Evolutionary conservation across 92 coral and sea anemone species (phyloP).

Genomic region (Epizoanthus illoricatus): DNA sequence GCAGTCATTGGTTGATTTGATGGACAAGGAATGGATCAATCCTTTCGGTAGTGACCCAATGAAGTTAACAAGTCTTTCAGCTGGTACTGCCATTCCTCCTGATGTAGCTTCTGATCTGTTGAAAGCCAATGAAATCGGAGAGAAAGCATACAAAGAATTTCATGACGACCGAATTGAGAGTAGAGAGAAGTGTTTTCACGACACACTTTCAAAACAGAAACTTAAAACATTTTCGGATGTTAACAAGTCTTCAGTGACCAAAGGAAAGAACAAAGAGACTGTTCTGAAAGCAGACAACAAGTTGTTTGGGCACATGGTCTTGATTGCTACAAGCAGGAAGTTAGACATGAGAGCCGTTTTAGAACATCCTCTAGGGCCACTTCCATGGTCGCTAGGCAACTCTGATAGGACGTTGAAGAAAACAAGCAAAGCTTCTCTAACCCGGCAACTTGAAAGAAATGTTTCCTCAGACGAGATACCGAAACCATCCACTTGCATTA

Average conservation of each 20-base stretch:
- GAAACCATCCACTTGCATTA: conserved; percentile 45
- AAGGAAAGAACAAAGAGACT: conserved; percentile 49
- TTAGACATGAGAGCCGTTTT: conserved; percentile 53
- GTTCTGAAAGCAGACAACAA: conserved; percentile 59
- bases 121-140: conserved; percentile 47
- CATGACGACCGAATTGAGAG: conserved; percentile 45
- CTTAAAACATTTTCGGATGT: conserved; percentile 40
- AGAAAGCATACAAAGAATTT: conserved; percentile 40
- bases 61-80: conserved; percentile 48
- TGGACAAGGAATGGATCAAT: conserved; percentile 53
- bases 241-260: conserved; percentile 40
- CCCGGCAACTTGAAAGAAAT: conserved; percentile 48
- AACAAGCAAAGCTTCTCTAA: conserved; percentile 52
- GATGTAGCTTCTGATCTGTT: conserved; percentile 43
- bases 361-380: conserved; percentile 56
- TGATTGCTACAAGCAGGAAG: conserved; percentile 62
- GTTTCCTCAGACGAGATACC: conserved; percentile 42
- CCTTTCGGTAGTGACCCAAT: conserved; percentile 44
- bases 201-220: conserved; percentile 47
- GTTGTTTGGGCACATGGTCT: conserved; percentile 65
- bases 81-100: conserved; percentile 49
- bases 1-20: conserved; percentile 43
- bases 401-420: conserved; percentile 58
- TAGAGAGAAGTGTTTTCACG: conserved; percentile 50
- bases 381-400: conserved; percentile 57